These are phyloP conservation scores for Diplogasteroides magnus DNA, from an alignment of 1,140 invertebrate genomes.

Conservation along the genomic window DNA sequence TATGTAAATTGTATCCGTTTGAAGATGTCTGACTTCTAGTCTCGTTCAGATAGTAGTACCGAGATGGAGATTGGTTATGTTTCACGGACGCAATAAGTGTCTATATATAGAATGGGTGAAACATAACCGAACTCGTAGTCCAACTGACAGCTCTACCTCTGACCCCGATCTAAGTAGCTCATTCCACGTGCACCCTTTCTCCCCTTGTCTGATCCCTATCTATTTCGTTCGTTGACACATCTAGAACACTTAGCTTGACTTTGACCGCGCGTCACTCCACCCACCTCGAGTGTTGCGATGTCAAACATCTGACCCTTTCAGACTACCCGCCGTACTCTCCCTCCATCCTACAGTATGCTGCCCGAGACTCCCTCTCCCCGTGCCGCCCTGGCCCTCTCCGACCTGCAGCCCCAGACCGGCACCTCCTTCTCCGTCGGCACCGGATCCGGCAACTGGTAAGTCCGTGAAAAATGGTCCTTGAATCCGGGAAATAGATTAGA, in stretches of 20 bases:
- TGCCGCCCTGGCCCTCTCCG: conserved; percentile 43
- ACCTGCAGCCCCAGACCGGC: conserved; percentile 40
- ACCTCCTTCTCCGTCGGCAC: conserved; percentile 40
- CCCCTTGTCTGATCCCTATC: neutral
- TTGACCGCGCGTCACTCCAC: neutral
- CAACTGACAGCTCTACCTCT: too few relatives aligned
- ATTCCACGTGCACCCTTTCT: neutral
- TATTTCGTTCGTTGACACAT: too few relatives aligned
- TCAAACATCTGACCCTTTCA: neutral
- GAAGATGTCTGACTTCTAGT: too few relatives aligned
- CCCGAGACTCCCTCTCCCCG: conserved; percentile 49
- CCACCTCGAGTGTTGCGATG: neutral
- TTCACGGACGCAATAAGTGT: too few relatives aligned
- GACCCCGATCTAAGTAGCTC: neutral
- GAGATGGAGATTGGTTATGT: too few relatives aligned
- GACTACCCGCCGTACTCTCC: neutral
- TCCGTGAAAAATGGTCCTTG: conserved; percentile 10
- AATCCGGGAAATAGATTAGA: too few relatives aligned
- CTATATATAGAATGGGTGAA: too few relatives aligned
- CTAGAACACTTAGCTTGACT: neutral
- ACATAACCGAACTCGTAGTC: too few relatives aligned
- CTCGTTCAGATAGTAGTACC: too few relatives aligned
- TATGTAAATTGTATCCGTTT: too few relatives aligned
- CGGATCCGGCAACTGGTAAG: conserved; percentile 40
- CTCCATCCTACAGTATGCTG: conserved; percentile 32